Base-by-base conservation (phyloP, 2,113 vertebrate genomes). In the Ageneiosus marmoratus region DNA sequence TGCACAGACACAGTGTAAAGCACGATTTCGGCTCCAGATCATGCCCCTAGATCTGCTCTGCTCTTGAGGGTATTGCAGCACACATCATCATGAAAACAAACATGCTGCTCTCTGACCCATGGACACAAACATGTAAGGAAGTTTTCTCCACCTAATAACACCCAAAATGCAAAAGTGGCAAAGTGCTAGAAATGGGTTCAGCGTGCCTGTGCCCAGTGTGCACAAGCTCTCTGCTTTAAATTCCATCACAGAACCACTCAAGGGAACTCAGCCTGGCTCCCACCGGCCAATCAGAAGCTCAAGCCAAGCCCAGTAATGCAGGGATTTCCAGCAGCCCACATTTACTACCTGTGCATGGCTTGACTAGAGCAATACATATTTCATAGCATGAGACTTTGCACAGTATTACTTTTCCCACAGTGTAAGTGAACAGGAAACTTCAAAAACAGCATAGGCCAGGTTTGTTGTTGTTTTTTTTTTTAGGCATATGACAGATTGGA, bases 91-190 rank as follows among this genome's bases (percentile, higher is more conserved):
- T 55, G 34, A 79, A 87, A 87, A 81, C 79, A 86, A 86, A 87
- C 77, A 83, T 50, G 58, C 73, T 77, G 79, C 74, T 83, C 81
- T 80, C 72, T 85, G 83, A 87, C 84, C 85, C 78, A 81, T 85
- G 81, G 75, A 84, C 83, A 79, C 65, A 62, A 84, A 75, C 79
- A 69, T 50, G 15, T 41, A 53, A 69, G 20, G 78, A 74, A 9
- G 65, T 79, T 86, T 84, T 75, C 73, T 83, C 24, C 72, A 85
- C 80, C 83, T 80, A 84, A 83, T 84, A 85, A 82, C 72, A 80
- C 63, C 79, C 12, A 24, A 50, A 56, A 15, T 51, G 86, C 63
- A 79, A 58, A 80, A 81, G 83, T 80, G 62, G 82, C 80, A 46
- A 27, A 77, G 76, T 70, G 58, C 72, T 84, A 84, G 85, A 85